Evolutionary conservation across 1,140 invertebrate species (phyloP), one percentile per base, ranked within the genome.

Genomic region (Drosophila pseudoobscura): DNA sequence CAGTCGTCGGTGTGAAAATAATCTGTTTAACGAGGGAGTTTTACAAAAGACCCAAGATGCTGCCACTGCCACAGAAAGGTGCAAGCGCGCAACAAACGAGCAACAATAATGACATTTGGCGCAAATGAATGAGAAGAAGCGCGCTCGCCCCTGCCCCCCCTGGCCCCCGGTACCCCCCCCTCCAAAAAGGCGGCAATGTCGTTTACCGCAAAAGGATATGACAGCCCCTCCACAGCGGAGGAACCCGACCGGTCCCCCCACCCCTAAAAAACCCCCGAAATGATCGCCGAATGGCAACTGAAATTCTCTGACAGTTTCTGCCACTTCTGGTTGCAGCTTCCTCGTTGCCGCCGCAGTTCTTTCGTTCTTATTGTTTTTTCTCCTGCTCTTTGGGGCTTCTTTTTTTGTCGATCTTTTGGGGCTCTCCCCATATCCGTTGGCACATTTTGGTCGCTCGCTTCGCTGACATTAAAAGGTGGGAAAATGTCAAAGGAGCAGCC

Each of bases 11-110:
- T 88, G 83, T 87, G 82, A 87, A 88, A 88, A 88, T 88, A 88
- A 88, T 88, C 83, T 88, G 83, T 88, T 87, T 88, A 88, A 88
- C 83, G 83, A 88, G 83, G 83, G 83, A 88, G 83, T 88, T 78
- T 76, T 88, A 88, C 78, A 88, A 88, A 88, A 88, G 83, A 88
- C 84, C 75, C 83, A 39, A 39, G 56, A 64, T 62, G 55, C 57
- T 52, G 55, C 57, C 58, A 55, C 35, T 13, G 43, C 24, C 73
- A 52, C 45, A 45, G 57, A 57, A 55, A 44, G 39, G 47, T 49
- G 45, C 55, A 58, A 29, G 26, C 26, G 52, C 29, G 69, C 80
- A 87, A 88, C 82, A 88, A 87, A 87, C 82, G 75, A 87, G 83
- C 83, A 88, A 76, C 83, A 87, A 87, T 87, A 88, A 88, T 88